phyloP scores from a whole-genome alignment of 2,113 vertebrate genomes.

The Engraulis encrasicolus region DNA sequence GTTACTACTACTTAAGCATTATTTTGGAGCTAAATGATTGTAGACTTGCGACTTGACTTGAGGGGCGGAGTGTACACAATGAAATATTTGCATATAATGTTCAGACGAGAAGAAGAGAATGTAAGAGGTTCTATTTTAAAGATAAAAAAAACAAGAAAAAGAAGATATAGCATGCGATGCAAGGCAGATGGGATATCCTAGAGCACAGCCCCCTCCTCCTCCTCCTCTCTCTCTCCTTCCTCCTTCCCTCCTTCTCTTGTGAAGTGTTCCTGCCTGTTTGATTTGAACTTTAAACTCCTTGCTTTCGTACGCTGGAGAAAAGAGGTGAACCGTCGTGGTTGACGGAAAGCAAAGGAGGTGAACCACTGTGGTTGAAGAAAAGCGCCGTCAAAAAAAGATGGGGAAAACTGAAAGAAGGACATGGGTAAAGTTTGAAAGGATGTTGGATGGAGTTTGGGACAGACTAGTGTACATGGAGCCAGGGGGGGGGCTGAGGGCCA shows the following conservation, averaged over 20 bases:
- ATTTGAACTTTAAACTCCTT: neutral
- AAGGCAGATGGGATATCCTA: neutral
- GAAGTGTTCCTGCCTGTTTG: neutral
- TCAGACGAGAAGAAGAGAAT: constrained; percentile 64
- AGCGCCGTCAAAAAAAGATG: neutral
- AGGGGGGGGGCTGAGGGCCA: neutral
- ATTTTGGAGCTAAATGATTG: constrained; percentile 78
- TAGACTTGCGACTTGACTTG: constrained; percentile 64
- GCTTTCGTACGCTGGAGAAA: neutral
- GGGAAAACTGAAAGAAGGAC: too few species aligned
- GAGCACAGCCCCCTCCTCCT: neutral
- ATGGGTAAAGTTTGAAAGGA: neutral
- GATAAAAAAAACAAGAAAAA: constrained; percentile 29
- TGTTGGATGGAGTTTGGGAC: neutral
- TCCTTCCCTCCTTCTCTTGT: neutral
- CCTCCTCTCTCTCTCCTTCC: neutral
- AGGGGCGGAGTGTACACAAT: constrained; percentile 75
- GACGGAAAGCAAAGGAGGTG: neutral
- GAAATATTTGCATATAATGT: constrained; percentile 68
- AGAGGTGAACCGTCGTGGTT: neutral
- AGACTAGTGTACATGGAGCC: neutral
- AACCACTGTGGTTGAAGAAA: neutral
- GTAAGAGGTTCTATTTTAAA: constrained; percentile 72
- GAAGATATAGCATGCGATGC: neutral
- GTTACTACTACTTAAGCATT: constrained; percentile 68